Percentiles rank a stretch among this genome's conserved stretches.
phyloP scores from a whole-genome alignment of 1,140 invertebrate genomes.

The Drosophila repleta region DNA sequence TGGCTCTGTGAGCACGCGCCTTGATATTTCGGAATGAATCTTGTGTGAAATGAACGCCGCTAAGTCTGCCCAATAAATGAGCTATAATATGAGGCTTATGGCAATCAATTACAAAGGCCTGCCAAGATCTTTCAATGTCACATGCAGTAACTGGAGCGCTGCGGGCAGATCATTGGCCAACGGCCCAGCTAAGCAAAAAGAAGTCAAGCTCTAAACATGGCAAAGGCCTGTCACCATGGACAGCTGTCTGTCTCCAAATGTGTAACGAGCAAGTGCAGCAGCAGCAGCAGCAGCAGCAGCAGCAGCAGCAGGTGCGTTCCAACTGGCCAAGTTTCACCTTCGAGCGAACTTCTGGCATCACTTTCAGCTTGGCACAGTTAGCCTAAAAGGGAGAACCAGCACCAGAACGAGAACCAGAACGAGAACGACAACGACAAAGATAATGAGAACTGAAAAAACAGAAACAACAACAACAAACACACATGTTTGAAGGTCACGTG shows the following conservation, averaged over 20 bases:
- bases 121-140: slow-evolving; percentile 13
- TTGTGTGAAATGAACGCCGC: slow-evolving; percentile 14
- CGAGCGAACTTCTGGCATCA: slow-evolving; percentile 47
- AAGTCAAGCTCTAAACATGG: slow-evolving; percentile 17
- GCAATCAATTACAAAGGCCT: slow-evolving; percentile 3
- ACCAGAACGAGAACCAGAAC: slow-evolving; percentile 24
- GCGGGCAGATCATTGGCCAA: slow-evolving; percentile 12
- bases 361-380: slow-evolving; percentile 70
- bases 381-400: slow-evolving; percentile 25
- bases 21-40: slow-evolving; percentile 5
- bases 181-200: slow-evolving; percentile 2
- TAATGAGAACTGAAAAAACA: background rate
- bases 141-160: slow-evolving; percentile 15
- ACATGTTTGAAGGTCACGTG: slow-evolving; percentile 38
- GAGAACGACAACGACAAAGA: slow-evolving; percentile 13
- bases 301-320: slow-evolving; percentile 44
- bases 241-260: slow-evolving; percentile 32
- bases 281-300: too few species aligned
- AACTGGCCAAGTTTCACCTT: slow-evolving; percentile 65
- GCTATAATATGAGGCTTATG: slow-evolving; percentile 25
- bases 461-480: background rate
- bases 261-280: slow-evolving; percentile 54
- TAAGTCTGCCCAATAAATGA: slow-evolving; percentile 12
- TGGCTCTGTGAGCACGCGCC: slow-evolving; percentile 25
- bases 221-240: slow-evolving; percentile 26